Base-by-base conservation (phyloP, 2,888 invertebrate genomes). In the Hipparchia semele region DNA sequence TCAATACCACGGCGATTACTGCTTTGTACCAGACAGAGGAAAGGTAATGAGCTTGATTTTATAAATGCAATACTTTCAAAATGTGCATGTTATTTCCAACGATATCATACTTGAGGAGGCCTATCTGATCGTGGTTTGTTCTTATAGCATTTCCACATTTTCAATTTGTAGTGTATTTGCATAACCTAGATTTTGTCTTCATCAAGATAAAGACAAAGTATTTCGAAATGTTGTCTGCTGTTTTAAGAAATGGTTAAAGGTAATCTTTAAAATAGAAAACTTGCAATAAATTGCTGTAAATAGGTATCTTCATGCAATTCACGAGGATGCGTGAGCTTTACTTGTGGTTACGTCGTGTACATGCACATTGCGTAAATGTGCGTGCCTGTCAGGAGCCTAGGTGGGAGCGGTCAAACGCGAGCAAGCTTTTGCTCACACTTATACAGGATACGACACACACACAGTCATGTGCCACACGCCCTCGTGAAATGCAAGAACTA, bases 1-100 rank as follows among this genome's bases (percentile, higher is more conserved):
- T 99, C 99, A 85, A 99, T 99, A 94, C 99, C 99, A 6, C 96
- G 99, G 85, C 96, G 99, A 81, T 95, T 99, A 85, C 96, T 99
- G 78, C 95, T 99, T 78, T 98, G 98, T 81, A 99, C 99, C 78
- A 95, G 98, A 82, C 98, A 98, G 87, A 94, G 96, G 79, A 96
- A 97, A 90, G 96, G 96, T 88, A 23, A 23, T 23, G 91, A 73
- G 49, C 49, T 49, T 49, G 49, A 49, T 49, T 49, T 8, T 49
- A 49, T 58, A 8, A 23, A 13, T 56, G 8, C 8, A 58, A 58
- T 23, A 13, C 3, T 13, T 7, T 58, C 58, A 2, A 58, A 58
- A 58, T 23, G 13, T 23, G 23, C 23, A 58, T 23, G 58, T 58
- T 13, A 58, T 53, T 12, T 53, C 5, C 12, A 12, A 53, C 12